Conservation (phyloP, 2,113 vertebrate genomes). For the Brachirus orientalis region DNA sequence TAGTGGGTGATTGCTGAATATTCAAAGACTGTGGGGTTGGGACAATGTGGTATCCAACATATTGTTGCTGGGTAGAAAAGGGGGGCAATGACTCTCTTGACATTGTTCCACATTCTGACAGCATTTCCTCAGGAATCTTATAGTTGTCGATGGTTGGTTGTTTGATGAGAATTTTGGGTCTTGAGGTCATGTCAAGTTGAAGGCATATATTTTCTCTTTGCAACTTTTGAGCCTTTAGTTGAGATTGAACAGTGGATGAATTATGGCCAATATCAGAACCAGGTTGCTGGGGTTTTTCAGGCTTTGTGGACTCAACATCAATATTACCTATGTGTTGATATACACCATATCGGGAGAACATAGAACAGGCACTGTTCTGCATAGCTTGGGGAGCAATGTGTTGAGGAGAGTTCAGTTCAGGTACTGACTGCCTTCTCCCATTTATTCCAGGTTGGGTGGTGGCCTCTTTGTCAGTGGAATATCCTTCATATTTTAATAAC, state of each 20-base stretch:
- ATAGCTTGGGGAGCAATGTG: background rate
- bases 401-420: conserved; percentile 5
- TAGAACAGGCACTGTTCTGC: background rate
- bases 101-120: conserved; percentile 24
- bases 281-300: conserved; percentile 27
- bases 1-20: background rate
- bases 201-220: conserved; percentile 42
- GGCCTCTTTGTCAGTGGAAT: conserved; percentile 10
- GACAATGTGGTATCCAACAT: conserved; percentile 20
- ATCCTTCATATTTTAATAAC: conserved; percentile 7
- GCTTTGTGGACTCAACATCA: conserved; percentile 17
- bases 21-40: conserved; percentile 1
- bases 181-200: conserved; percentile 33
- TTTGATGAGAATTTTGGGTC: conserved; percentile 74
- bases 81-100: conserved; percentile 1
- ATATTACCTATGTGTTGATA: conserved; percentile 17
- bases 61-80: background rate
- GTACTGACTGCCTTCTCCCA: conserved; percentile 1
- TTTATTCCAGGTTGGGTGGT: conserved; percentile 31
- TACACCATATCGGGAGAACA: conserved; percentile 7
- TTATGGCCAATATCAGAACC: background rate
- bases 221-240: conserved; percentile 8
- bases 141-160: conserved; percentile 73
- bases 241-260: conserved; percentile 1
- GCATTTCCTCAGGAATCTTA: conserved; percentile 55